Percentiles rank a stretch among this genome's conserved stretches.
Evolutionary conservation across 2,888 invertebrate species (phyloP).

Genomic region (Nomada hirtipes): DNA sequence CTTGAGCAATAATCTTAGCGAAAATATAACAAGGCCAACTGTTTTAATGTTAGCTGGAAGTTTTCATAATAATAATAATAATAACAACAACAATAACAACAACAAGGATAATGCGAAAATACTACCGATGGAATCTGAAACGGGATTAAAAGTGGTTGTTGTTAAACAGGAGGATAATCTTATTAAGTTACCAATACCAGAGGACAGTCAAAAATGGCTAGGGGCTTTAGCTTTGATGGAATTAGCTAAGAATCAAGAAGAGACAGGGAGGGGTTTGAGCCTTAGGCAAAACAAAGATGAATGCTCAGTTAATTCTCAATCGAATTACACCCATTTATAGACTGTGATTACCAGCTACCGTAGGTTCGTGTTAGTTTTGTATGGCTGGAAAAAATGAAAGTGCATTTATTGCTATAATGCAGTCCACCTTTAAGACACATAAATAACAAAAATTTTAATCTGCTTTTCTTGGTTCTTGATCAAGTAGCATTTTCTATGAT

Average conservation of each 20-base stretch:
- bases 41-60: constrained; percentile 85
- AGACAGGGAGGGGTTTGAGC: constrained; percentile 72
- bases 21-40: constrained; percentile 86
- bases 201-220: constrained; percentile 85
- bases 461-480: constrained; percentile 14
- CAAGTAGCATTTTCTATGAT: constrained; percentile 28
- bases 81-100: constrained; percentile 32
- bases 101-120: constrained; percentile 42
- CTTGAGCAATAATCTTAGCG: constrained; percentile 64
- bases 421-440: constrained; percentile 12
- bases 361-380: constrained; percentile 63
- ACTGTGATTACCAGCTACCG: constrained; percentile 78
- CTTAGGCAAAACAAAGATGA: constrained; percentile 69
- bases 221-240: constrained; percentile 88
- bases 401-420: constrained; percentile 32
- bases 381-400: constrained; percentile 50
- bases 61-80: constrained; percentile 44
- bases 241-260: constrained; percentile 84
- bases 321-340: constrained; percentile 79
- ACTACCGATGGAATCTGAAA: constrained; percentile 37
- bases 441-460: constrained; percentile 5
- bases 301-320: constrained; percentile 64
- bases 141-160: constrained; percentile 74
- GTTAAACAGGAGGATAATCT: constrained; percentile 78
- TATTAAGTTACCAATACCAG: constrained; percentile 75